Evolutionary conservation across 2,888 invertebrate genomes (phyloP).

Genomic region (Thysanoteuthis rhombus): DNA sequence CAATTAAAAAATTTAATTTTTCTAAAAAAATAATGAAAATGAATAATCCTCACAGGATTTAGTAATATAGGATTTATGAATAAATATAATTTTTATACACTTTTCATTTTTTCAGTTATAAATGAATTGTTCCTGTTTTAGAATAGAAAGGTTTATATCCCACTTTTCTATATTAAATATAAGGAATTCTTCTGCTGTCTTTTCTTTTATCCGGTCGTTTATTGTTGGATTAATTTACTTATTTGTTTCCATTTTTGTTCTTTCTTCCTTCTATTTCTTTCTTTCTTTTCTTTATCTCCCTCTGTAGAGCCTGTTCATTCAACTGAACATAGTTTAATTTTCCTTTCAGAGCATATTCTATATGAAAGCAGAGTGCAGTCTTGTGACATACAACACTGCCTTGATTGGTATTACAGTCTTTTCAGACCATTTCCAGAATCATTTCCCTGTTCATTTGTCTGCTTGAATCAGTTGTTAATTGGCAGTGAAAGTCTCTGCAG

Average conservation of each 20-base stretch:
- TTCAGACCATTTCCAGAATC: neutral
- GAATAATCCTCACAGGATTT: neutral
- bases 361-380: constrained; percentile 16
- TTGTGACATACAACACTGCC: neutral
- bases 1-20: too few species aligned
- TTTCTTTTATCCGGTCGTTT: neutral
- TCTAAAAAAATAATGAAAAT: too few species aligned
- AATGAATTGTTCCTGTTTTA: neutral
- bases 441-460: neutral
- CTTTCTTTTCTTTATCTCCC: neutral
- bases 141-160: neutral
- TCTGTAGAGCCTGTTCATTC: neutral
- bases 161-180: neutral
- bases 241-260: neutral
- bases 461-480: constrained; percentile 23
- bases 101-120: neutral
- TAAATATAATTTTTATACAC: neutral
- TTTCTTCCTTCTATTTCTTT: neutral
- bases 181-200: neutral
- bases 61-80: neutral
- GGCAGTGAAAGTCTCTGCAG: constrained; percentile 20
- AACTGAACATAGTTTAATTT: neutral
- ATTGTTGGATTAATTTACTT: neutral
- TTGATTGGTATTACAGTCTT: constrained; percentile 18
- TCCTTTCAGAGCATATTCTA: neutral